These are phyloP conservation scores for Apodemia mormo DNA, from an alignment of 2,888 invertebrate genomes.

Conservation along the genomic window DNA sequence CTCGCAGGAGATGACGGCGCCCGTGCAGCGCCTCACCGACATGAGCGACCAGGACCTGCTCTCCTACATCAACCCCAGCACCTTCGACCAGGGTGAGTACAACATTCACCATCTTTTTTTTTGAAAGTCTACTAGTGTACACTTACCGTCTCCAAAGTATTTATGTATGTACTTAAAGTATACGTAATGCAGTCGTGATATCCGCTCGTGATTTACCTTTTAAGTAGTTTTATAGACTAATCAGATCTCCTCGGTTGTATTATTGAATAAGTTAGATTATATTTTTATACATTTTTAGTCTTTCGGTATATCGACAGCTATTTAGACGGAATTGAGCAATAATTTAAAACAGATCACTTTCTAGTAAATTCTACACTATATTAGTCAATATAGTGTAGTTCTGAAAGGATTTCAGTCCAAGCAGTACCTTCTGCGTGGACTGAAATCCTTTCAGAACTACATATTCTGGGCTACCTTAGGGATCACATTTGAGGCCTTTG, in stretches of 20 bases:
- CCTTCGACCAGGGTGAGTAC: constrained; percentile 90
- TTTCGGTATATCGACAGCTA: too few species aligned
- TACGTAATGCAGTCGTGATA: not conserved
- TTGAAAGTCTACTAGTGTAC: constrained; percentile 33
- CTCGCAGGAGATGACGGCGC: constrained; percentile 79
- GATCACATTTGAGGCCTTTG: too few species aligned
- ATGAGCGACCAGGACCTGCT: constrained; percentile 94
- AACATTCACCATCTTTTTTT: constrained; percentile 42
- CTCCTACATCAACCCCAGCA: constrained; percentile 94
- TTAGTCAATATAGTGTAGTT: not conserved
- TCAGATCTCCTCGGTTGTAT: not conserved
- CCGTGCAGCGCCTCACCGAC: constrained; percentile 87
- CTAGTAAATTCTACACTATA: not conserved
- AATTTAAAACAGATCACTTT: too few species aligned
- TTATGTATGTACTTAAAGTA: not conserved
- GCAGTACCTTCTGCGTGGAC: too few species aligned
- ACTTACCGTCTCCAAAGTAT: constrained; percentile 16
- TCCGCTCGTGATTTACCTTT: not conserved
- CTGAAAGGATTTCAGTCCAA: too few species aligned
- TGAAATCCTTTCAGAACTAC: too few species aligned
- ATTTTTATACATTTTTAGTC: too few species aligned
- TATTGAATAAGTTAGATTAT: not conserved
- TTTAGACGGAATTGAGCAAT: too few species aligned
- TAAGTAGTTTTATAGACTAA: not conserved
- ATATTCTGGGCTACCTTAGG: too few species aligned